These are phyloP conservation scores for Drosophila suzukii DNA, from an alignment of 1,140 invertebrate genomes.

Conservation along the genomic window DNA sequence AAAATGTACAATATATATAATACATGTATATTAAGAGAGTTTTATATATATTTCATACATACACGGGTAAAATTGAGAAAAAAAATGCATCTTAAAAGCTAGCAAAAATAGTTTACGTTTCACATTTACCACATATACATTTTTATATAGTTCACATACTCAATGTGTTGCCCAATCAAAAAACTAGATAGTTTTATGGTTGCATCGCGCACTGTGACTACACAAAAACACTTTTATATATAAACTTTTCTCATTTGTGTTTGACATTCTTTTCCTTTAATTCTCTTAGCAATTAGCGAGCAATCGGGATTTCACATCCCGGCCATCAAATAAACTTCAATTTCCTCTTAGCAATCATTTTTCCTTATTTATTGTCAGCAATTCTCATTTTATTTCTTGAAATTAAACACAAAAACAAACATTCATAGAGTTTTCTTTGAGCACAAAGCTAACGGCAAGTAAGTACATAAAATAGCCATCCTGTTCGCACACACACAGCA, in stretches of 20 bases:
- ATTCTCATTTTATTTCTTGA: conserved; percentile 49
- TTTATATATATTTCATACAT: conserved; percentile 24
- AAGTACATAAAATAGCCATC: conserved; percentile 39
- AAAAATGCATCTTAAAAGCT: conserved; percentile 45
- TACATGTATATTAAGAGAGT: conserved; percentile 13
- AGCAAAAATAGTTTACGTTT: conserved; percentile 58
- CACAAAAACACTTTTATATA: conserved; percentile 24
- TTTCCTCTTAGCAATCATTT: conserved; percentile 14
- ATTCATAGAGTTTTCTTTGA: conserved; percentile 10
- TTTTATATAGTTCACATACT: conserved; percentile 24
- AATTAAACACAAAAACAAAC: conserved; percentile 19
- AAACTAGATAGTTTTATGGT: conserved; percentile 13
- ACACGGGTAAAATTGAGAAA: conserved; percentile 33
- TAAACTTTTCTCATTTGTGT: conserved; percentile 19
- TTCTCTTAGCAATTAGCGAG: conserved; percentile 19
- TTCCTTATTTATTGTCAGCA: conserved; percentile 69
- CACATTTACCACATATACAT: conserved; percentile 37
- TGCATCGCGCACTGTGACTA: conserved; percentile 14
- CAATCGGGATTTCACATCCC: conserved; percentile 11
- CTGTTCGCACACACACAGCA: conserved; percentile 12
- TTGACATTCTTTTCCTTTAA: not conserved
- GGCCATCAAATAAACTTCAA: conserved; percentile 12
- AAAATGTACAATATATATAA: conserved; percentile 24
- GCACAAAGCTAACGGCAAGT: conserved; percentile 49
- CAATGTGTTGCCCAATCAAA: conserved; percentile 16